Evolutionary conservation across 2,797 vertebrate species (phyloP).

Genomic region (Hylomyscus alleni): DNA sequence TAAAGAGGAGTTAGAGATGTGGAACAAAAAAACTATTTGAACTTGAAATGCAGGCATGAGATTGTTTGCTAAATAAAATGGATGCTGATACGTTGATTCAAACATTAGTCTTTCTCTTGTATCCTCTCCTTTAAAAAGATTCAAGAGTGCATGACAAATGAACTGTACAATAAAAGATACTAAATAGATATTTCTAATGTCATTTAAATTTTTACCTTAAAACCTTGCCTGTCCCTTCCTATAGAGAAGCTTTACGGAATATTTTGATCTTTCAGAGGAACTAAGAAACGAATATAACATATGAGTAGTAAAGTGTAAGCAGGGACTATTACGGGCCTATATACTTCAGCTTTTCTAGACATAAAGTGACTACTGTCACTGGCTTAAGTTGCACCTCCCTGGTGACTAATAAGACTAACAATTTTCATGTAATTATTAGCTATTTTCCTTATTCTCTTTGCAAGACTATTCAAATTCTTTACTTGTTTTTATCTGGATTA

Average conservation of each 20-base stretch:
- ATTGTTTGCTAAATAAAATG: constrained; percentile 58
- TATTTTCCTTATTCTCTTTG: not conserved
- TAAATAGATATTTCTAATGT: constrained; percentile 50
- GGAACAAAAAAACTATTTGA: not conserved
- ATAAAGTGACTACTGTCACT: not conserved
- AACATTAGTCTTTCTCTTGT: constrained; percentile 39
- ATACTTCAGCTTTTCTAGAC: not conserved
- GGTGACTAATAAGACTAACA: not conserved
- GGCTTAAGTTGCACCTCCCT: constrained; percentile 26
- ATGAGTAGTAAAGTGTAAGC: too few species aligned
- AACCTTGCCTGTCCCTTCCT: not conserved
- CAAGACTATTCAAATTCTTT: constrained; percentile 5
- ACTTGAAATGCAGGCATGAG: constrained; percentile 37
- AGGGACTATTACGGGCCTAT: not conserved
- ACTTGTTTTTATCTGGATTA: not conserved
- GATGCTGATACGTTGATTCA: constrained; percentile 25
- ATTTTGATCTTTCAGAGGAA: constrained; percentile 52
- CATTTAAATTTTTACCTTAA: constrained; percentile 67
- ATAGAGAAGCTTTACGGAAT: constrained; percentile 5
- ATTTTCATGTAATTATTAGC: not conserved
- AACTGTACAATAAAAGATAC: constrained; percentile 47
- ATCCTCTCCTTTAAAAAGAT: constrained; percentile 7
- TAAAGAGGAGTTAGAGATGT: constrained; percentile 40
- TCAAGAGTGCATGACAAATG: constrained; percentile 15
- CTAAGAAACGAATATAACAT: constrained; percentile 4